Base-by-base conservation (phyloP, 2,113 vertebrate species). In the Phylloscopus trochilus region DNA sequence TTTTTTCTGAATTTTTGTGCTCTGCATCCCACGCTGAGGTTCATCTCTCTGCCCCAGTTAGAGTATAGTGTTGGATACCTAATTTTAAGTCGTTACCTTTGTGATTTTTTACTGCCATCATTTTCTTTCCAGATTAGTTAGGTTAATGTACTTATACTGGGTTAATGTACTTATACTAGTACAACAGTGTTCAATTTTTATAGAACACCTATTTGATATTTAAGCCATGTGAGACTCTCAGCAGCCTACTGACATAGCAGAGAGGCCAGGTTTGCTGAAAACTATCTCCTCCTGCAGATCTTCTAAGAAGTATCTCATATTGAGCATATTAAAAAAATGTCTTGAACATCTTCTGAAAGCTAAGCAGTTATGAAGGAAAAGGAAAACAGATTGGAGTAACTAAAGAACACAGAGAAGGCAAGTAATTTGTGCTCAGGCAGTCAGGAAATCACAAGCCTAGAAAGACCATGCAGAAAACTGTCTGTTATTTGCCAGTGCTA, bases 381-480 rank as follows among this genome's bases (percentile, higher is more conserved):
- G 43, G 49, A 92, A 94, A 94, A 70, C 68, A 94, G 72, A 70
- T 6, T 84, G 37, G 53, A 94, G 62, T 47, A 90, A 86, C 87
- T 76, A 58, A 93, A 94, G 53, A 92, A 64, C 52, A 91, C 18
- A 85, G 63, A 92, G 58, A 90, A 84, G 33, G 44, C 83, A 91
- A 95, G 35, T 30, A 53, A 89, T 72, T 91, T 76, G 43, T 74
- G 53, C 85, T 78, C 58, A 70, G 55, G 52, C 84, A 84, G 64
- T 88, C 66, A 73, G 53, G 52, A 94, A 95, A 93, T 85, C 80
- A 85, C 63, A 96, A 95, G 92, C 72, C 81, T 96, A 93, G 93
- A 96, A 97, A 92, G 90, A 64, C 69, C 35, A 81, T 88, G 87
- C 72, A 93, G 64, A 93, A 95, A 86, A 83, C 56, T 68, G 58